Base-by-base conservation (phyloP, 2,797 vertebrate genomes). In the Phoeniculus purpureus region DNA sequence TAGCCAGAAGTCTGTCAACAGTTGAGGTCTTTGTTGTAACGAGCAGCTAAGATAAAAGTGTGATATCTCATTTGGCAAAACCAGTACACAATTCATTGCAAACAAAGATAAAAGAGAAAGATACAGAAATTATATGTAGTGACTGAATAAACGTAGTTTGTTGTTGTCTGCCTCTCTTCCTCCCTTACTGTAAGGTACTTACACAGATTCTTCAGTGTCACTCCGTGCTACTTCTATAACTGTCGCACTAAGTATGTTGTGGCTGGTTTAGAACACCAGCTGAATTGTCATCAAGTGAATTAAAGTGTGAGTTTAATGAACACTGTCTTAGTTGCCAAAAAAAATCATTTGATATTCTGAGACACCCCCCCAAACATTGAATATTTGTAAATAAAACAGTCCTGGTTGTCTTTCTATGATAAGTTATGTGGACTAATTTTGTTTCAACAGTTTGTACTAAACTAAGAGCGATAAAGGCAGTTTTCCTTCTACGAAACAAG, bases 401-500 rank as follows among this genome's bases (percentile, higher is more conserved):
- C 76, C 37, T 47, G 10, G 4, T 40, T 59, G 27, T 48, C 55
- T 79, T 76, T 64, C n/a, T 66, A 72, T 40, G 3, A 6, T 52
- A 55, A 80, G 20, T 74, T 58, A 58, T 1, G 0, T 9, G 70
- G 61, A 59, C 27, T 3, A 6, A 37, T 9, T 37, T 71, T 85
- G 40, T 64, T 80, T 89, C 25, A 51, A 52, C 15, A 32, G 17
- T 31, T 66, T 73, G 6, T 55, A 32, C 62, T 55, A 48, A 89
- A 62, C 31, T 67, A 37, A 75, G 64, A 67, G 29, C 26, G 48
- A 78, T 17, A 75, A 52, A 79, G 40, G 4, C n/a, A 47, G 16
- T 72, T 88, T 85, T 81, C 32, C 47, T 94, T 32, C 72, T 55
- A 40, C 40, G 80, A 80, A 87, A 22, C 52, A 87, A 87, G 54